Evolutionary conservation across 2,888 invertebrate genomes (phyloP), one percentile per base, ranked within the genome.

Genomic region (Phortica okadai): DNA sequence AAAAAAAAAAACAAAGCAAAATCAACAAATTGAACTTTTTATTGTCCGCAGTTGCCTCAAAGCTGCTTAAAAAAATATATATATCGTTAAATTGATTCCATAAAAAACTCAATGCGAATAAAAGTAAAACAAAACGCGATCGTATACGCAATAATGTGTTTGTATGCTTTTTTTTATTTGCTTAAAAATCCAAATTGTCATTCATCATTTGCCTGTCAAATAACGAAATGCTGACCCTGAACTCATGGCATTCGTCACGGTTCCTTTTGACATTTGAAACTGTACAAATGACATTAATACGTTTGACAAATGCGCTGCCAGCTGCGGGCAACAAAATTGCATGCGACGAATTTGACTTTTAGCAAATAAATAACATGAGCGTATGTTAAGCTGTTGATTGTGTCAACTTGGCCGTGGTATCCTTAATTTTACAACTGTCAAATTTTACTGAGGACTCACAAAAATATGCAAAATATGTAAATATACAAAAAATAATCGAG

Each of bases 201-300:
- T 72, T 67, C 73, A 56, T 64, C 64, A 70, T 62, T 74, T 75
- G 62, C 67, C 56, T 75, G 58, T 75, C 70, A 59, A 74, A 6
- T 45, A 11, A 14, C 16, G 69, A 58, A 76, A 79, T 33, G 76
- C 50, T 73, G 79, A 75, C 84, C 83, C 67, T 79, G 79, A 77
- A 75, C 76, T 69, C 56, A 21, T 21, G 45, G 4, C 54, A 72
- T 75, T 54, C 58, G 62, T 78, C 76, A 70, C 16, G 50, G 8
- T 50, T 1, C 10, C 3, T 11, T 6, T 50, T 50, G 10, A 50
- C 50, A 50, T 50, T 50, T 50, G 50, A 8, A 50, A 11, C 0
- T 11, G 50, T 14, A 14, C 50, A 50, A 50, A 50, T 50, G 3
- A 14, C 3, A 50, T 50, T 3, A 50, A 33, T 33, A 33, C 33